A percentile compares a stretch with the other conserved stretches of the same genome.
Conservation (phyloP, 2,797 vertebrate genomes). For the Microctenopoma lineatum region DNA sequence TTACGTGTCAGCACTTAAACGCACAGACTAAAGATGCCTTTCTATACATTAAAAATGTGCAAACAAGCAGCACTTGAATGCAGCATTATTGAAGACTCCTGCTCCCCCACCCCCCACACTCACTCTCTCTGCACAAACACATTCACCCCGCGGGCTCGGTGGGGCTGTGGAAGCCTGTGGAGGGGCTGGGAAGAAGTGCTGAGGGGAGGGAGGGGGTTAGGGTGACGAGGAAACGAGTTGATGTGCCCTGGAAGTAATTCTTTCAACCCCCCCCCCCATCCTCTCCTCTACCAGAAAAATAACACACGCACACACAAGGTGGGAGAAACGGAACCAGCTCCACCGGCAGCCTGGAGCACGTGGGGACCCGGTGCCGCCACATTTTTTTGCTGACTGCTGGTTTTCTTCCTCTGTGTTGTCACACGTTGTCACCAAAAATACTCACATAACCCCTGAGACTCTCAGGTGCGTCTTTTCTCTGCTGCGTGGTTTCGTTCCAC, state of each 20-base stretch:
- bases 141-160: slow-evolving; percentile 59
- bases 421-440: background rate
- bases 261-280: slow-evolving; percentile 55
- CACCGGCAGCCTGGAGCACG: slow-evolving; percentile 54
- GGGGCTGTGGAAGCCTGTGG: slow-evolving; percentile 40
- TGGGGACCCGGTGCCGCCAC: slow-evolving; percentile 49
- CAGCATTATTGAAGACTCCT: slow-evolving; percentile 69
- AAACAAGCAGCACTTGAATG: slow-evolving; percentile 52
- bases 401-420: background rate
- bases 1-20: background rate
- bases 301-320: slow-evolving; percentile 58
- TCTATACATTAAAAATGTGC: background rate
- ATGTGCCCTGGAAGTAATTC: slow-evolving; percentile 88
- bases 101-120: slow-evolving; percentile 54
- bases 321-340: slow-evolving; percentile 59
- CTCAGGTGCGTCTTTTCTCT: background rate
- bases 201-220: slow-evolving; percentile 34
- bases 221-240: slow-evolving; percentile 82
- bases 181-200: slow-evolving; percentile 33
- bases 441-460: background rate
- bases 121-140: slow-evolving; percentile 66
- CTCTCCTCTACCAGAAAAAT: too few relatives aligned
- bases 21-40: background rate
- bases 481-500: background rate
- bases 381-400: slow-evolving; percentile 13